A percentile compares a stretch with the other conserved stretches of the same genome.
phyloP scores from a whole-genome alignment of 2,888 invertebrate genomes.

The Drosophila subquinaria region DNA sequence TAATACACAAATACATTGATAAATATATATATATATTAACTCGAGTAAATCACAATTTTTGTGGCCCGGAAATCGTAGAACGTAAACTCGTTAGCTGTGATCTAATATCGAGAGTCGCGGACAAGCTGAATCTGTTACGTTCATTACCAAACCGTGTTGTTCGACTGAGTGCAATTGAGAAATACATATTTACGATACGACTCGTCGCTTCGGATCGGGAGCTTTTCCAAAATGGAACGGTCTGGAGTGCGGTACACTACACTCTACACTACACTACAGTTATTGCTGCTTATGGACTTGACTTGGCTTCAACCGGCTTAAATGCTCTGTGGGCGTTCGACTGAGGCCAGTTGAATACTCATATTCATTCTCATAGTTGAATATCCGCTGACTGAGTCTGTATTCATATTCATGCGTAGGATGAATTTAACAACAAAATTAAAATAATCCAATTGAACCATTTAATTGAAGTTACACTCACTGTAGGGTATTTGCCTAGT shows the following conservation, averaged over 20 bases:
- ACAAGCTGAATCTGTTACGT: conserved; percentile 64
- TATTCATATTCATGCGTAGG: conserved; percentile 34
- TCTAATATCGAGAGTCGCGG: conserved; percentile 65
- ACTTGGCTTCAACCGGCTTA: conserved; percentile 27
- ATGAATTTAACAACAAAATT: conserved; percentile 19
- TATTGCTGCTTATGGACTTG: conserved; percentile 53
- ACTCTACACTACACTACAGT: conserved; percentile 42
- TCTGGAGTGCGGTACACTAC: conserved; percentile 61
- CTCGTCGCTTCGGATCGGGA: conserved; percentile 23
- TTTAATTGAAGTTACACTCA: conserved; percentile 1
- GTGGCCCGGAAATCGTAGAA: conserved; percentile 46
- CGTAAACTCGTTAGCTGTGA: conserved; percentile 45
- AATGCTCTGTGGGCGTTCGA: conserved; percentile 39
- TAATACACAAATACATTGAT: conserved; percentile 4
- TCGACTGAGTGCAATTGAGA: conserved; percentile 76
- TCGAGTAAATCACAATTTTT: conserved; percentile 19
- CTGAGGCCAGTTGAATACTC: conserved; percentile 20
- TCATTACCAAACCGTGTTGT: conserved; percentile 67
- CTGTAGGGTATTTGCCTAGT: conserved; percentile 13
- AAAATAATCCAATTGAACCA: conserved; percentile 8
- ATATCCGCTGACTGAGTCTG: conserved; percentile 5
- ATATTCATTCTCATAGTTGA: conserved; percentile 1
- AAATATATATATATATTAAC: not conserved
- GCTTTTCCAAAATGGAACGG: conserved; percentile 46
- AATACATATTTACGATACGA: conserved; percentile 70